These are phyloP conservation scores for Papilio polyxenes DNA, from an alignment of 1,140 invertebrate genomes.

Conservation along the genomic window DNA sequence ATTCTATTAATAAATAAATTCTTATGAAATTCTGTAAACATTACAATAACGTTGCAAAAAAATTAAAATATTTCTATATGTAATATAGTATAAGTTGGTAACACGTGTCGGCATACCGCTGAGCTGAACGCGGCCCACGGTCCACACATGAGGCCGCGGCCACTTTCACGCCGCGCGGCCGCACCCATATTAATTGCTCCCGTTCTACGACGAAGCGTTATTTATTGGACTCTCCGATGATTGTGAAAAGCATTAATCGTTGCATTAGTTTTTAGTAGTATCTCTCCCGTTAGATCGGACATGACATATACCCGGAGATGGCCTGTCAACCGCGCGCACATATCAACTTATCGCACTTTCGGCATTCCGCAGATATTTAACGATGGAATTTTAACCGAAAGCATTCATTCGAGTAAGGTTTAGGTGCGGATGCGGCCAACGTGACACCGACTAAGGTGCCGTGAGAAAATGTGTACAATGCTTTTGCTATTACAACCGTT, in stretches of 20 bases:
- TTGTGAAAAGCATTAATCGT: slow-evolving; percentile 75
- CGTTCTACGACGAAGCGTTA: slow-evolving; percentile 78
- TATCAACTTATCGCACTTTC: neutral
- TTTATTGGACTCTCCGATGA: slow-evolving; percentile 74
- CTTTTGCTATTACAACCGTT: slow-evolving; percentile 55
- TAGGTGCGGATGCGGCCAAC: slow-evolving; percentile 42
- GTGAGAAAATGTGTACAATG: slow-evolving; percentile 65
- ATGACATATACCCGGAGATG: slow-evolving; percentile 57
- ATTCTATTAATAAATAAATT: neutral
- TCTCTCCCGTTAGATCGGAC: slow-evolving; percentile 70
- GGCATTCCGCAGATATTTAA: slow-evolving; percentile 21
- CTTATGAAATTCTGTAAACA: neutral
- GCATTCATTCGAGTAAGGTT: slow-evolving; percentile 38
- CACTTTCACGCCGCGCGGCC: slow-evolving; percentile 74
- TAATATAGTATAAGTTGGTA: neutral
- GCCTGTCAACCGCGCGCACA: slow-evolving; percentile 32
- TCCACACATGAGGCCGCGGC: slow-evolving; percentile 64
- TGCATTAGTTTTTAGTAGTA: slow-evolving; percentile 75
- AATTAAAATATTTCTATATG: too few relatives aligned
- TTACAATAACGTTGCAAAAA: neutral
- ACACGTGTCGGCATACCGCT: slow-evolving; percentile 27
- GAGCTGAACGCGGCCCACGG: slow-evolving; percentile 37
- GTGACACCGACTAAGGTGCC: slow-evolving; percentile 41
- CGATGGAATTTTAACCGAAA: slow-evolving; percentile 22
- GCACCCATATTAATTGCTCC: slow-evolving; percentile 80